phyloP scores from a whole-genome alignment of 2,888 invertebrate species.

The Phaedon cochleariae region DNA sequence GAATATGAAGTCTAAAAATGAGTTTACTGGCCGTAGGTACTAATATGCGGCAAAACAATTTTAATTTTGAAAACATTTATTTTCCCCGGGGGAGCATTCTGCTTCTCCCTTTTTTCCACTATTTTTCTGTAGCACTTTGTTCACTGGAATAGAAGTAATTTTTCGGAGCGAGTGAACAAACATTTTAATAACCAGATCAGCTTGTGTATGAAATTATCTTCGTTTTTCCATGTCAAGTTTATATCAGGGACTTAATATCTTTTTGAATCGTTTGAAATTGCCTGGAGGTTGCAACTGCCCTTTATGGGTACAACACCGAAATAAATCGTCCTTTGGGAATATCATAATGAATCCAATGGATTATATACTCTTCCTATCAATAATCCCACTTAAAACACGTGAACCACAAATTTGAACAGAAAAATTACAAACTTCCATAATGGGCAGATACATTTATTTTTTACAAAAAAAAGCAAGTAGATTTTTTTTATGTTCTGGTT shows the following conservation, averaged over 20 bases:
- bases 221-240: slow-evolving; percentile 37
- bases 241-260: slow-evolving; percentile 32
- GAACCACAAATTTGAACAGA: no score
- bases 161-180: slow-evolving; percentile 45
- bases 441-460: no score
- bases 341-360: no score
- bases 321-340: no score
- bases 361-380: no score
- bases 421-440: no score
- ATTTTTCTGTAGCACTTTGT: slow-evolving; percentile 42
- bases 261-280: slow-evolving; percentile 31
- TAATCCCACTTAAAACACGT: no score
- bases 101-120: slow-evolving; percentile 29
- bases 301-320: neutral
- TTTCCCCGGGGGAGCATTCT: slow-evolving; percentile 29
- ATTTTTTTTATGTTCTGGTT: no score
- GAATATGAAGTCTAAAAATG: no score
- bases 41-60: slow-evolving; percentile 33
- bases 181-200: slow-evolving; percentile 48
- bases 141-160: slow-evolving; percentile 48
- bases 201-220: slow-evolving; percentile 47
- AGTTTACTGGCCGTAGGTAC: no score
- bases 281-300: neutral
- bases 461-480: no score
- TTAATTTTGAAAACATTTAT: slow-evolving; percentile 44